Evolutionary conservation across 2,797 vertebrate genomes (phyloP).

Genomic region (Cyclopterus lumpus): DNA sequence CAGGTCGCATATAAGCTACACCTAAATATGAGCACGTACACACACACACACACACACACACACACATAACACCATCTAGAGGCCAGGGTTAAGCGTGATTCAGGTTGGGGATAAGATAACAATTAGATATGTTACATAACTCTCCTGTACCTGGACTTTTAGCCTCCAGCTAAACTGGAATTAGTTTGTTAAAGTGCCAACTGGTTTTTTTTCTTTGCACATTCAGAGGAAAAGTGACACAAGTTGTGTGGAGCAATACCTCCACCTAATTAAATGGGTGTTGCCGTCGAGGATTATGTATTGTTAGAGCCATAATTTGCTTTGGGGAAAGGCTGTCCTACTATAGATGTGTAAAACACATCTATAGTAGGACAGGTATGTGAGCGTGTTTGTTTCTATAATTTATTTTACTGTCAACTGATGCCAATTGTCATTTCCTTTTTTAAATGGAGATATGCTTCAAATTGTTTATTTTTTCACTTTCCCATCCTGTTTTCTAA

Average conservation of each 20-base stretch:
- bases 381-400: no score
- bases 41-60: not conserved
- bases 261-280: conserved; percentile 12
- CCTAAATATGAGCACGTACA: not conserved
- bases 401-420: not conserved
- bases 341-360: not conserved
- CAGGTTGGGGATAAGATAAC: conserved; percentile 4
- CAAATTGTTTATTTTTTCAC: not conserved
- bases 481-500: not conserved
- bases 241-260: not conserved
- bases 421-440: not conserved
- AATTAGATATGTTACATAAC: conserved; percentile 33
- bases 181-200: conserved; percentile 5
- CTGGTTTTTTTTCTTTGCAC: conserved; percentile 43
- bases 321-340: not conserved
- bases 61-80: not conserved
- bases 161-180: conserved; percentile 15
- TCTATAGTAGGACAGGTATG: no score
- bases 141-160: conserved; percentile 2
- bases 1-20: not conserved
- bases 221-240: conserved; percentile 18
- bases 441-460: not conserved
- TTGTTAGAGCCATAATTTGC: conserved; percentile 21
- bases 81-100: conserved; percentile 17
- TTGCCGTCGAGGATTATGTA: conserved; percentile 30